Conservation (phyloP, 2,888 invertebrate species). For the Ophioninae sp. region DNA sequence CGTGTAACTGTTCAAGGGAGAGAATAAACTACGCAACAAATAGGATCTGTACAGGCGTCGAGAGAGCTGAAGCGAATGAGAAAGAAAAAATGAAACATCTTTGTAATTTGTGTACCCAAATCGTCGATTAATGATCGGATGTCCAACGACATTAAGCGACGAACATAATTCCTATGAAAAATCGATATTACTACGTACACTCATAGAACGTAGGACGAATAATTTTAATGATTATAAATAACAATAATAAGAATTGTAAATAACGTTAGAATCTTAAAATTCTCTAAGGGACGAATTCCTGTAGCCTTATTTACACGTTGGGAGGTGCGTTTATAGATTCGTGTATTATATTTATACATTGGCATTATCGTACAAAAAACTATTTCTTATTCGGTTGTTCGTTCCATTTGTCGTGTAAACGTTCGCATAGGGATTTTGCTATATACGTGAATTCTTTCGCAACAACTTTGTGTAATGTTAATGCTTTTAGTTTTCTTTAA, state of each 20-base stretch:
- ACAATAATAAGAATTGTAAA: constrained; percentile 46
- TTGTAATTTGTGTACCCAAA: constrained; percentile 29
- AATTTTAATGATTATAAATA: not conserved
- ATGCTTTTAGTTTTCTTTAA: constrained; percentile 38
- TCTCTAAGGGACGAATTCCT: constrained; percentile 52
- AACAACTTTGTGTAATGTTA: constrained; percentile 34
- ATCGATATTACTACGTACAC: constrained; percentile 60
- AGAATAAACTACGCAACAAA: constrained; percentile 7
- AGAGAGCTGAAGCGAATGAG: constrained; percentile 12
- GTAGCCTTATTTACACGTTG: constrained; percentile 60
- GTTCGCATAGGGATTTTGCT: constrained; percentile 39
- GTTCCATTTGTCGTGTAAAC: constrained; percentile 54
- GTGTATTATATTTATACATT: constrained; percentile 7
- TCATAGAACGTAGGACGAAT: constrained; percentile 51
- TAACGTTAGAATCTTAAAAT: constrained; percentile 48
- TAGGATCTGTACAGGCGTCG: not conserved
- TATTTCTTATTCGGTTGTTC: constrained; percentile 61
- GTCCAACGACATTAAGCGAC: constrained; percentile 28
- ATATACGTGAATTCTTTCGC: constrained; percentile 36
- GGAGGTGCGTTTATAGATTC: constrained; percentile 39
- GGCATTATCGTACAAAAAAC: constrained; percentile 48
- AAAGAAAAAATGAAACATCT: constrained; percentile 12
- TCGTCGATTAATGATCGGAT: constrained; percentile 18
- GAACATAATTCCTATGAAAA: constrained; percentile 49
- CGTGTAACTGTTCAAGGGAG: constrained; percentile 24